Evolutionary conservation across 2,888 invertebrate genomes (phyloP), one percentile per base, ranked within the genome.

Genomic region (Polydrusus cervinus): DNA sequence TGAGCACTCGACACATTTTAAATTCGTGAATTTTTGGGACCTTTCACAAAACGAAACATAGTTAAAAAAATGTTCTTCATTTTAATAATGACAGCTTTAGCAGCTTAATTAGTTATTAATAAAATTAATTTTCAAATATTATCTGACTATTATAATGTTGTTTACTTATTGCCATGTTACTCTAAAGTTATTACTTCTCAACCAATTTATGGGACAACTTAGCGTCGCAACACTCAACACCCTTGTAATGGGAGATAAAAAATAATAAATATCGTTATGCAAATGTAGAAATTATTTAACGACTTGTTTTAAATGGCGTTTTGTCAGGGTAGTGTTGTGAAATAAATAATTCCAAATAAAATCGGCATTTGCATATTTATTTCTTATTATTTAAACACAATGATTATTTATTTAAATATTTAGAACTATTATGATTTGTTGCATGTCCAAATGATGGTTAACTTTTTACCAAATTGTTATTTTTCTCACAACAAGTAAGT

Each of bases 251-350:
- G 47, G 40, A 45, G 64, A 64, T 64, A 64, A 64, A 61, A 49
- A 62, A 64, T 49, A 64, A 64, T 47, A 49, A 64, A 64, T 64
- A 64, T 25, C 30, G 30, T 45, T 64, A 64, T 64, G 64, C 47
- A 64, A 64, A 64, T 64, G 47, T 3, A 45, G 20, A n/a, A 47
- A n/a, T 64, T 64, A 14, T 64, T 64, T 64, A 47, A 64, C 30
- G 64, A 30, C 47, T 14, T 47, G 45, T n/a, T n/a, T 25, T 64
- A 64, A 64, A 64, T 49, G 47, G 14, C 47, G 30, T n/a, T n/a
- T 47, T 47, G 47, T 64, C 64, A 47, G 64, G 45, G 30, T 64
- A 47, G n/a, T 25, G 14, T 34, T 34, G 34, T n/a, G 6, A 14
- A 55, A 55, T 55, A n/a, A 55, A 14, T 34, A 14, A 14, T 34